phyloP scores from a whole-genome alignment of 2,113 vertebrate species.

The Mola mola region DNA sequence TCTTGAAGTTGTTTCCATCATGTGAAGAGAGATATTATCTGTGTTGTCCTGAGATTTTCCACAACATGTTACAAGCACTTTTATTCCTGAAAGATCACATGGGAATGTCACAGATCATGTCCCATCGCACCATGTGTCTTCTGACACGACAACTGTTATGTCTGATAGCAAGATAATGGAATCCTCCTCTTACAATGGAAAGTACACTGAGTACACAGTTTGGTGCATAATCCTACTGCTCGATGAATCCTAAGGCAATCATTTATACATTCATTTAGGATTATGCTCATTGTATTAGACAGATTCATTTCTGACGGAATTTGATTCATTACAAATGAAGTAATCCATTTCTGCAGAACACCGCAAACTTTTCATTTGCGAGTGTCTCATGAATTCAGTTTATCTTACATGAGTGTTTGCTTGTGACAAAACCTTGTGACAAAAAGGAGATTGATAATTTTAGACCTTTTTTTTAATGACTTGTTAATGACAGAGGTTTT shows the following conservation, averaged over 20 bases:
- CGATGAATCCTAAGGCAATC: constrained; percentile 13
- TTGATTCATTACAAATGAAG: constrained; percentile 26
- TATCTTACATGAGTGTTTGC: too few relatives aligned
- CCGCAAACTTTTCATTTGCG: too few relatives aligned
- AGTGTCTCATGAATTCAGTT: too few relatives aligned
- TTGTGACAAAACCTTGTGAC: too few relatives aligned
- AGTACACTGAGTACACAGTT: not conserved
- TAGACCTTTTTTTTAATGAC: too few relatives aligned
- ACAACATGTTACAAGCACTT: not conserved
- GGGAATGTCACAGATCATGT: not conserved
- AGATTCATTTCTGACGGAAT: constrained; percentile 25
- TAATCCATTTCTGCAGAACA: constrained; percentile 31
- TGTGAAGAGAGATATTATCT: too few relatives aligned
- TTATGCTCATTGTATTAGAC: constrained; percentile 19
- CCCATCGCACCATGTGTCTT: constrained; percentile 26
- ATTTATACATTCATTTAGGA: constrained; percentile 34
- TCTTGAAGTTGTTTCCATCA: too few relatives aligned
- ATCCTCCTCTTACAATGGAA: constrained; percentile 28
- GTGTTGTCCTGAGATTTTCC: constrained; percentile 18
- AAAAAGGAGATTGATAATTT: too few relatives aligned
- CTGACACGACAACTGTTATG: constrained; percentile 12
- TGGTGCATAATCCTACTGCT: constrained; percentile 29
- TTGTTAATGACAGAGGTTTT: too few relatives aligned
- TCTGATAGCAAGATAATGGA: constrained; percentile 29
- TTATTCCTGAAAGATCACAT: constrained; percentile 9